Evolutionary conservation across 2,888 invertebrate species (phyloP), one percentile per base, ranked within the genome.

Genomic region (Xylocampa areola): DNA sequence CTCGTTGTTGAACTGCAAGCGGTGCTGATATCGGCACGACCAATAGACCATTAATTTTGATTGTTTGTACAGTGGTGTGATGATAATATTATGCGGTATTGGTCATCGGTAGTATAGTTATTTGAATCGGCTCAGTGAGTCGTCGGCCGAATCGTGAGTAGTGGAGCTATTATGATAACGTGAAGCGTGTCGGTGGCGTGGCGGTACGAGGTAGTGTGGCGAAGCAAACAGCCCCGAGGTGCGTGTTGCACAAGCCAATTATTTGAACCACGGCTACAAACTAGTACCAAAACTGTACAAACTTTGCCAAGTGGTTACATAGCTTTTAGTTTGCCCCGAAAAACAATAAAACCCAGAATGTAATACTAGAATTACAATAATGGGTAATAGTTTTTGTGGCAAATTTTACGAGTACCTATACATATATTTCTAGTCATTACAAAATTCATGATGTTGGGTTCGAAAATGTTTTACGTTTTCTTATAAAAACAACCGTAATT

Each of bases 211-310:
- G 52, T 32, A 37, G 37, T 23, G 50, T 45, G 36, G 30, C 37
- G 52, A 36, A 37, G 58, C 64, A 70, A 70, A 74, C 66, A 73
- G 66, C 75, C 68, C 36, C 58, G 68, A 55, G 70, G 57, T 39
- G 16, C 47, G 63, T 49, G 53, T 60, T 32, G 40, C 55, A 45
- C 51, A 52, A 36, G 48, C 50, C 54, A 72, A 73, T 74, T 81
- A 79, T 80, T 79, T 77, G 73, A 72, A 77, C 61, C 36, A 37
- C 51, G 60, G 55, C 54, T 54, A 66, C 71, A 77, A 75, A 81
- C 72, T 61, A 64, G 73, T n/a, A n/a, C n/a, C n/a, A n/a, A n/a
- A n/a, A n/a, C n/a, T n/a, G n/a, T n/a, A 81, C 83, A 77, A 77
- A 63, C 57, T 64, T 33, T 53, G 48, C 44, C 53, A 55, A 62